Conservation (phyloP, 2,888 invertebrate species). For the Archips crataeganus region DNA sequence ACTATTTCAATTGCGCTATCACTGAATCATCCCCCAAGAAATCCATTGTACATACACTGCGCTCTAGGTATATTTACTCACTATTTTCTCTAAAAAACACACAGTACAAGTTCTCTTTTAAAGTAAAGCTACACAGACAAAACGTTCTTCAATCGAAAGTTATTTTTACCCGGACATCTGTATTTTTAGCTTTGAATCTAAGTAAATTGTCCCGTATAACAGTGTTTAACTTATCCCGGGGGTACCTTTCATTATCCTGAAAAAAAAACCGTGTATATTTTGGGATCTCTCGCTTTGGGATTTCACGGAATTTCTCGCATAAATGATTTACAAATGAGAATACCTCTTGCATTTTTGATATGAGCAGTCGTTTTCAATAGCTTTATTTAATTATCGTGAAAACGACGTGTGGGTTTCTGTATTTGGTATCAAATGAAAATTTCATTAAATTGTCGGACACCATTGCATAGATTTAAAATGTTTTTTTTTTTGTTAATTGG, state of each 20-base stretch:
- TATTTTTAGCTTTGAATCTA: slow-evolving; percentile 37
- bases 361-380: slow-evolving; percentile 20
- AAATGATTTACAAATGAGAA: slow-evolving; percentile 22
- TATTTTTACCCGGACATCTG: slow-evolving; percentile 20
- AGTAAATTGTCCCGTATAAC: slow-evolving; percentile 35
- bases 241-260: slow-evolving; percentile 36
- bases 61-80: too few species aligned
- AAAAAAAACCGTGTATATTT: slow-evolving; percentile 32
- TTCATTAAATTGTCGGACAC: neutral
- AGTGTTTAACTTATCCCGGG: slow-evolving; percentile 32
- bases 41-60: too few species aligned
- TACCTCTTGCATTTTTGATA: slow-evolving; percentile 26
- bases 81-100: neutral
- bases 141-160: slow-evolving; percentile 26
- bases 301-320: slow-evolving; percentile 28
- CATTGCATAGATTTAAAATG: neutral
- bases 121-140: neutral
- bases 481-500: neutral
- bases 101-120: too few species aligned
- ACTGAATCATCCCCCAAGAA: too few species aligned
- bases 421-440: neutral
- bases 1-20: too few species aligned
- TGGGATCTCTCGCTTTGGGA: slow-evolving; percentile 30
- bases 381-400: slow-evolving; percentile 4
- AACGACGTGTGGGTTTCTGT: neutral